Base-by-base conservation (phyloP, 2,888 invertebrate genomes). In the Leptopilina syphax region DNA sequence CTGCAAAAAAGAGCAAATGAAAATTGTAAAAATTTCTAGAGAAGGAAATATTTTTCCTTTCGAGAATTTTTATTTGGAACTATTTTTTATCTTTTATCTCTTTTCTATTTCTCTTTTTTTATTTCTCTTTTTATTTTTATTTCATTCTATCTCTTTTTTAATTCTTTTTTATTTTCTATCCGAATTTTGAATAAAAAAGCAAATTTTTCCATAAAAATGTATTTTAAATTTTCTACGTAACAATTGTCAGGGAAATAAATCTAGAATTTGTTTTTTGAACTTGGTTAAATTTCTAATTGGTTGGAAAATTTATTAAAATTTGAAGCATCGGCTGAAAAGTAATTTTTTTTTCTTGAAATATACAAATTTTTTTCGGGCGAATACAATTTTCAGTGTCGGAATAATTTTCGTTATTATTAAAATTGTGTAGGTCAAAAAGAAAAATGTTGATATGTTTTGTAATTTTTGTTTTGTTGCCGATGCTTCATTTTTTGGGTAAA, bases 181-280 rank as follows among this genome's bases (percentile, higher is more conserved):
- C 34, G 34, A 34, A 34, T 34, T 34, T 34, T 34, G 34, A 34
- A 34, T 34, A 34, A 34, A 34, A 24, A 24, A 50, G 50, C 27
- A 63, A 63, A 8, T 44, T 54, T 4, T 70, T 68, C 50, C 68
- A 68, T 68, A 68, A 68, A 68, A 50, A 68, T 68, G 68, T 68
- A 50, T 68, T 70, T 70, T 70, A 54, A 27, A 50, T 12, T 50
- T 7, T 44, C 13, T 47, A 67, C 6, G 13, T n/a, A 13, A 67
- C 12, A 47, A 67, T 41, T 41, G 4, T 24, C 68, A 9, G 6
- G 34, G 34, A 67, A 13, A 67, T n/a, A 67, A 67, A 44, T 47
- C n/a, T 5, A n/a, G 0, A 44, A 47, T 3, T 63, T 24, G 7
- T 8, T 24, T 24, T 63, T 63, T 63, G 1, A 63, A 63, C 24